Conservation (phyloP, 2,797 vertebrate genomes). For the Peromyscus nudipes region DNA sequence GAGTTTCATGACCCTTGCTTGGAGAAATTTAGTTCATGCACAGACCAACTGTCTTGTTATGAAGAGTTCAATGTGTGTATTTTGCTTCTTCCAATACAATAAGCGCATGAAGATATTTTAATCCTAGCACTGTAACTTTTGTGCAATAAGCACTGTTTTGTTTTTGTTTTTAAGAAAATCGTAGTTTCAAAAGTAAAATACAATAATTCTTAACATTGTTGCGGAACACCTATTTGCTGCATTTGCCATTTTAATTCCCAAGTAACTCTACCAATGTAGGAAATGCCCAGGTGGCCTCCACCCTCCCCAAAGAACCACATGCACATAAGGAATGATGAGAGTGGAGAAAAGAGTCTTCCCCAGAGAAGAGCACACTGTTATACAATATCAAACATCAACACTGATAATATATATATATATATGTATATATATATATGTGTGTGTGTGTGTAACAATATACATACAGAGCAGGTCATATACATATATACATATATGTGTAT, state of each 20-base stretch:
- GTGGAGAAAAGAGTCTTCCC: neutral
- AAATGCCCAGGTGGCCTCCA: neutral
- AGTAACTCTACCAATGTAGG: neutral
- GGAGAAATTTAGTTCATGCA: neutral
- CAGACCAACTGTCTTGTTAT: neutral
- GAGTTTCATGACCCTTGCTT: neutral
- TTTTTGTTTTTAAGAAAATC: neutral
- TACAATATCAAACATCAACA: neutral
- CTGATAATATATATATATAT: fast-evolving
- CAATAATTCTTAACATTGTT: neutral
- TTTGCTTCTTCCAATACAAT: neutral
- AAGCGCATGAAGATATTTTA: neutral
- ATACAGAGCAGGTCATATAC: neutral
- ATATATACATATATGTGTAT: too few relatives aligned
- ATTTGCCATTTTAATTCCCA: neutral
- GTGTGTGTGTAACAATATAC: too few relatives aligned
- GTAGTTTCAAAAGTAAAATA: neutral
- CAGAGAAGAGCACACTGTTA: neutral
- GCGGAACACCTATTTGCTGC: neutral
- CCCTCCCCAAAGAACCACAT: neutral
- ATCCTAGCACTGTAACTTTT: neutral
- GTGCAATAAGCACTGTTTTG: neutral
- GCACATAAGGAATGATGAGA: neutral
- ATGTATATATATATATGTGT: too few relatives aligned
- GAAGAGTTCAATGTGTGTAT: neutral